These are phyloP conservation scores for Acanthosepion esculentum DNA, from an alignment of 2,888 invertebrate species.

Conservation along the genomic window DNA sequence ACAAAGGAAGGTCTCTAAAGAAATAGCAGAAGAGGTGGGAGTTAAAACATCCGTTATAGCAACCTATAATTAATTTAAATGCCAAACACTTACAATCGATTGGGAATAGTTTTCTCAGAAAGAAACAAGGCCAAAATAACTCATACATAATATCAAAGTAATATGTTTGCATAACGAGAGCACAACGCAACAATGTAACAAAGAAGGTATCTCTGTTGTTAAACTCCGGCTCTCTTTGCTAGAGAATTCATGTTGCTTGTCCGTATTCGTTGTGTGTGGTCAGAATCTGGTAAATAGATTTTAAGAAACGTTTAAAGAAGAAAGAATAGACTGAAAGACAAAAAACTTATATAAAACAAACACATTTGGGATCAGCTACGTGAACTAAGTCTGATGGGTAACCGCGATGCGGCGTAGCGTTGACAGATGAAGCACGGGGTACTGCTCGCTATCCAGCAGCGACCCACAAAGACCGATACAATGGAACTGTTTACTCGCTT, in stretches of 20 bases:
- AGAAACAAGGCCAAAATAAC: no score
- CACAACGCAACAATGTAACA: no score
- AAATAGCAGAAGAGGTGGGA: no score
- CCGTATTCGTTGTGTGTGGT: slow-evolving; percentile 33
- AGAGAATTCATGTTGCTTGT: neutral
- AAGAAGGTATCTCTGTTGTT: neutral
- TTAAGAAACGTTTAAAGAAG: slow-evolving; percentile 16
- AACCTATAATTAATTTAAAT: no score
- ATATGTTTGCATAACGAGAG: no score
- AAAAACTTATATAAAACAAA: slow-evolving; percentile 19
- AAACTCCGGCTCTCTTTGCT: neutral
- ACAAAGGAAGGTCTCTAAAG: no score
- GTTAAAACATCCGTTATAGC: no score
- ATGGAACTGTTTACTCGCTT: neutral
- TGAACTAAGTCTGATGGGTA: neutral
- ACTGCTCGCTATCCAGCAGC: neutral
- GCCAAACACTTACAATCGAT: no score
- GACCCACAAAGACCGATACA: slow-evolving; percentile 21
- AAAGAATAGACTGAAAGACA: neutral
- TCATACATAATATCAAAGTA: no score
- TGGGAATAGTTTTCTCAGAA: no score
- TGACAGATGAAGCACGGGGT: slow-evolving; percentile 33
- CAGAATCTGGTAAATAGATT: slow-evolving; percentile 11
- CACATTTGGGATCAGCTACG: neutral
- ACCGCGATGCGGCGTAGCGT: neutral